Base-by-base conservation (phyloP, 2,888 invertebrate species). In the Agrotis segetum region DNA sequence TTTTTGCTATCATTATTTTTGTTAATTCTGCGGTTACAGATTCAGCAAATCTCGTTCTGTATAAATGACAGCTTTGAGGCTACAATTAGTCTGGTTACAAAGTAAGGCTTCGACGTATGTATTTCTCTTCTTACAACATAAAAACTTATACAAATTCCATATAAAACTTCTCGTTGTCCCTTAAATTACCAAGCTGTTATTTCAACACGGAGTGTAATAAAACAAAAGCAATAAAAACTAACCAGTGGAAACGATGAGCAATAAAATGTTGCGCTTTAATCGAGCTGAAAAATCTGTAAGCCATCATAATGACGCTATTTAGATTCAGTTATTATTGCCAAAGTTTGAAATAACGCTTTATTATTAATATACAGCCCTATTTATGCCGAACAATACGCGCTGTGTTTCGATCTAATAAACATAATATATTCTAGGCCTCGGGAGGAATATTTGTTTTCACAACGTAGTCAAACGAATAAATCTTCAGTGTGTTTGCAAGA, bases 381-480 rank as follows among this genome's bases (percentile, higher is more conserved):
- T 78, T 73, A 56, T 66, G 78, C 60, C 62, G 74, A 66, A 66
- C 79, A 73, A 66, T 68, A 73, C 34, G 74, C 59, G 44, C 29
- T 63, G 52, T 77, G 72, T 83, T 71, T 50, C 60, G 24, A 79
- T 75, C 24, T 82, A 70, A 79, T 70, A 82, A 79, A 71, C 81
- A 80, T 24, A 61, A 63, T 62, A 64, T 46, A 52, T 80, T 74
- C 60, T 80, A 66, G 62, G 71, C 58, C 50, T 59, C 52, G 17
- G n/a, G 58, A 69, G 62, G 64, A 53, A 71, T 84, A 75, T 85
- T 84, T 86, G 79, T 85, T 84, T 79, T 76, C 68, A 70, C 63
- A 70, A 46, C 64, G 68, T 61, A 71, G 70, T 71, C 65, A 65
- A 83, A 84, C 68, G 67, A 71, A 82, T 85, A 84, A 72, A 85